Conservation (phyloP, 2,113 vertebrate genomes). For the Sceloporus undulatus region DNA sequence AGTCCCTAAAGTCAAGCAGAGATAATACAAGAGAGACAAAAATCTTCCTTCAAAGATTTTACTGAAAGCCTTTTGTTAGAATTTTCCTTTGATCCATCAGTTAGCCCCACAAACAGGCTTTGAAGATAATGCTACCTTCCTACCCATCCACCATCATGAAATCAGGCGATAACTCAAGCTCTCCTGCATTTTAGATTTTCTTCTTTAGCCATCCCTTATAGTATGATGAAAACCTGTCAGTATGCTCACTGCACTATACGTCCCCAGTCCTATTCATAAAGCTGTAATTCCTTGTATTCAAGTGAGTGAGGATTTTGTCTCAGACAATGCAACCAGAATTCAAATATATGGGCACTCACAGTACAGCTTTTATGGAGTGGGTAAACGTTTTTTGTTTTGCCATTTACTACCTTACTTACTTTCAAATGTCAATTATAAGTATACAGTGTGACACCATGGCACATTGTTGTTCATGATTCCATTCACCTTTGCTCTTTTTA, state of each 20-base stretch:
- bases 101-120: background rate
- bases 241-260: background rate
- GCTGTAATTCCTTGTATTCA: too few relatives aligned
- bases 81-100: background rate
- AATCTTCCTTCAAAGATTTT: background rate
- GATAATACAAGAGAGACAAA: background rate
- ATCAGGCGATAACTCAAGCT: background rate
- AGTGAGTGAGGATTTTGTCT: background rate
- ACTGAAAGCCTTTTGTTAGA: background rate
- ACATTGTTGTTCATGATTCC: background rate
- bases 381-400: too few relatives aligned
- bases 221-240: background rate
- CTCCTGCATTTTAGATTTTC: background rate
- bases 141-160: background rate
- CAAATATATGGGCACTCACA: background rate
- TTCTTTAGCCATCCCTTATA: background rate
- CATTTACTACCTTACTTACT: background rate
- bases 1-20: background rate
- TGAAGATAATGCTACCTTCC: background rate
- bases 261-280: background rate
- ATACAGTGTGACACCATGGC: too few relatives aligned
- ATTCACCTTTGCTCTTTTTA: background rate
- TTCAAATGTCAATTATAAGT: background rate
- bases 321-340: background rate
- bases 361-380: too few relatives aligned